phyloP scores from a whole-genome alignment of 2,113 vertebrate species.

The Hiodon alosoides region DNA sequence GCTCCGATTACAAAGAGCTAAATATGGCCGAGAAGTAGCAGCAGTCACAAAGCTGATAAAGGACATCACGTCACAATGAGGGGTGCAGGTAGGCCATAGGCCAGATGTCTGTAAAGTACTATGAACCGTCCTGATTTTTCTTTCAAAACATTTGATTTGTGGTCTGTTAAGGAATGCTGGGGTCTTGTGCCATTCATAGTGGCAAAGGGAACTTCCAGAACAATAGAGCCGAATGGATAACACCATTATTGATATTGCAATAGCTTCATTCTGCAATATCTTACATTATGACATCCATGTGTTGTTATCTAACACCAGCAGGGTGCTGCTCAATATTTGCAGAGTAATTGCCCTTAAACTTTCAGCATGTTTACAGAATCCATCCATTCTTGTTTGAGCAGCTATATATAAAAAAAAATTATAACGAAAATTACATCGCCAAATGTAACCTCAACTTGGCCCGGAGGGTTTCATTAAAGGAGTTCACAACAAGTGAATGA shows the following conservation, averaged over 20 bases:
- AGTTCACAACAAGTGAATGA: not conserved
- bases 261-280: no score
- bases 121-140: no score
- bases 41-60: conserved; percentile 1
- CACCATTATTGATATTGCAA: no score
- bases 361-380: not conserved
- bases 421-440: no score
- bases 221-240: no score
- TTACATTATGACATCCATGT: not conserved
- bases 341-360: no score
- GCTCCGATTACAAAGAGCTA: not conserved
- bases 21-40: not conserved
- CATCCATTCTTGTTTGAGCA: not conserved
- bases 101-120: not conserved
- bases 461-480: conserved; percentile 4
- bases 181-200: not conserved
- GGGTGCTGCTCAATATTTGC: no score
- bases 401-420: not conserved
- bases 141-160: no score
- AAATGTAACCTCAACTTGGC: not conserved
- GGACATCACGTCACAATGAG: not conserved
- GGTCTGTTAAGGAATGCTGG: not conserved
- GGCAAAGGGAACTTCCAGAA: no score
- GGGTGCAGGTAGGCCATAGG: not conserved
- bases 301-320: not conserved